Percentiles rank a stretch among this genome's conserved stretches.
Conservation (phyloP, 1,140 invertebrate genomes). For the Bilobella aurantiaca region DNA sequence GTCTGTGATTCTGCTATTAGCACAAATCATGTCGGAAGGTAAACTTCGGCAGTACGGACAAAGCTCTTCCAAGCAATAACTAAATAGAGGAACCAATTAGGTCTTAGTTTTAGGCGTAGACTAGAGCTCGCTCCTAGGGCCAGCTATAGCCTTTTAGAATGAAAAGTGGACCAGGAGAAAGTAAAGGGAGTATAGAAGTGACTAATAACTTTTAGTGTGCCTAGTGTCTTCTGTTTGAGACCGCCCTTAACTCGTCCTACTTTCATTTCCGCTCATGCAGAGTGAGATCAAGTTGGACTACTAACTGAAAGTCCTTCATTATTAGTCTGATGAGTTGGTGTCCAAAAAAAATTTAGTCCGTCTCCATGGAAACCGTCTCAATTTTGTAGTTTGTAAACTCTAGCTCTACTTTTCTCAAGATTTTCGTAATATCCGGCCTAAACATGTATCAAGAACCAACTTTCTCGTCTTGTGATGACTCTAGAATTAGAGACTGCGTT, state of each 20-base stretch:
- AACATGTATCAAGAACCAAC: neutral
- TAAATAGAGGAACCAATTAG: too few species aligned
- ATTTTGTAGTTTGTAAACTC: neutral
- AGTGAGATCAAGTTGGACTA: too few species aligned
- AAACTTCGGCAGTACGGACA: neutral
- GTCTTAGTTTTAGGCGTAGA: too few species aligned
- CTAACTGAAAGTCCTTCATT: neutral
- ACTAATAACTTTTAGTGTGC: too few species aligned
- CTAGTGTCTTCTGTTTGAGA: too few species aligned
- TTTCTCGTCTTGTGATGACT: conserved; percentile 6
- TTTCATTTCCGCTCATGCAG: neutral
- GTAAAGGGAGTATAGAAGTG: too few species aligned
- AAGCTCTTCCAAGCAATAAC: neutral
- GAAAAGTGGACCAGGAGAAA: too few species aligned
- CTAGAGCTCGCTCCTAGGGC: too few species aligned
- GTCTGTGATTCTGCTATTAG: neutral
- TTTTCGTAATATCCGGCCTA: conserved; percentile 5
- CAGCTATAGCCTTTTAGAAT: too few species aligned
- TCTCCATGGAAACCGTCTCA: conserved; percentile 5
- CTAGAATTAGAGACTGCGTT: neutral
- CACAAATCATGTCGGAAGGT: neutral
- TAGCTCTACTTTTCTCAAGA: neutral
- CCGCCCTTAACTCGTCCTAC: neutral
- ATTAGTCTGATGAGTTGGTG: neutral
- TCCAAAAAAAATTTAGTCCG: conserved; percentile 6